These are phyloP conservation scores for Halocaridina rubra DNA, from an alignment of 2,888 invertebrate genomes.

Conservation along the genomic window DNA sequence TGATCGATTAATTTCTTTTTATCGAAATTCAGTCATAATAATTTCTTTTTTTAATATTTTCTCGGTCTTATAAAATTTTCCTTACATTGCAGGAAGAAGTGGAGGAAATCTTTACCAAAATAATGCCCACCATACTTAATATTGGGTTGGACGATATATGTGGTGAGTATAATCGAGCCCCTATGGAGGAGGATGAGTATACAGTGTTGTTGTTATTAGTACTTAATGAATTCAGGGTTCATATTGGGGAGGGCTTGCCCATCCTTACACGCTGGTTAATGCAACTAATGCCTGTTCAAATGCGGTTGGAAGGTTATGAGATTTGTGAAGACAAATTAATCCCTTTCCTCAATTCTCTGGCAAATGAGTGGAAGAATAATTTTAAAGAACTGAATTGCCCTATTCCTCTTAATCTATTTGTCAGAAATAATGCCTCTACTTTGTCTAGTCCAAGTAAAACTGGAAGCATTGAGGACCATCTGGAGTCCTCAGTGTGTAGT, in stretches of 20 bases:
- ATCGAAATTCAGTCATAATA: background rate
- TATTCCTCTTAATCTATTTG: background rate
- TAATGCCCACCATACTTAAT: constrained; percentile 6
- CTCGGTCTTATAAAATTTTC: background rate
- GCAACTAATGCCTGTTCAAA: constrained; percentile 22
- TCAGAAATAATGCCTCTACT: background rate
- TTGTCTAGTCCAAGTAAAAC: background rate
- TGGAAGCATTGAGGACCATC: background rate
- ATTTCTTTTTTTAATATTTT: background rate
- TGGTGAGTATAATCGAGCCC: background rate
- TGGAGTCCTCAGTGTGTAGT: background rate
- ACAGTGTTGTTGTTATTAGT: constrained; percentile 35
- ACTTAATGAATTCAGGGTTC: constrained; percentile 46
- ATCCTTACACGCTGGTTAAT: constrained; percentile 22
- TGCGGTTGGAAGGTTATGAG: constrained; percentile 17
- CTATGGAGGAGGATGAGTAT: constrained; percentile 17
- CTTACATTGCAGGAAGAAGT: constrained; percentile 23
- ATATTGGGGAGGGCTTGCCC: constrained; percentile 28
- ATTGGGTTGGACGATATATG: constrained; percentile 26
- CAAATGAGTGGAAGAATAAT: background rate
- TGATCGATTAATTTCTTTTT: background rate
- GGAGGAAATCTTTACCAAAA: background rate
- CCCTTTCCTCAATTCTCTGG: background rate
- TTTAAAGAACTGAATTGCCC: background rate
- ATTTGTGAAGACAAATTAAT: constrained; percentile 5